Base-by-base conservation (phyloP, 2,888 invertebrate genomes). In the Catotricha subobsoleta region DNA sequence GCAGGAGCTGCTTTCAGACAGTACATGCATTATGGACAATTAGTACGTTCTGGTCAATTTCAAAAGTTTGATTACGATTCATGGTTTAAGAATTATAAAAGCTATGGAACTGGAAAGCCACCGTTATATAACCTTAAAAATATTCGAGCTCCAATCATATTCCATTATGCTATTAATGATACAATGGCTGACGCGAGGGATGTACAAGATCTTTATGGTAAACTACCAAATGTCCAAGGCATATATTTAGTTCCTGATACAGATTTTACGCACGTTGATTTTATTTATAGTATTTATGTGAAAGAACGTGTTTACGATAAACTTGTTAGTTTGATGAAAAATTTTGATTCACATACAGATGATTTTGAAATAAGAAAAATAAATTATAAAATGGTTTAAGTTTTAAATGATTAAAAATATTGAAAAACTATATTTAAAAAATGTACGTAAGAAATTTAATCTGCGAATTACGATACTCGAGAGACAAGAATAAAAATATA, bases 221-320 rank as follows among this genome's bases (percentile, higher is more conserved):
- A 3, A 15, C 16, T 30, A 15, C 30, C 30, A 16, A 30, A 30
- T 15, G 15, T 30, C 16, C 5, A 16, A 8, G 4, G 16, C 6
- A 10, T 67, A 45, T 66, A 71, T 52, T 61, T 67, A 45, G 67
- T 78, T 38, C 67, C 69, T 1, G 62, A 66, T 49, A 58, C 67
- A 23, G 54, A 60, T 41, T 73, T 69, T 50, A 68, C 67, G 46
- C 72, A 73, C 48, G 51, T 71, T 40, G 72, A 73, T 49, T 72
- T 68, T 48, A 48, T 71, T 25, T 71, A 67, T 67, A 71, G 67
- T 8, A 66, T 61, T 30, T 65, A 71, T 48, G n/a, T n/a, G n/a
- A n/a, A n/a, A n/a, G n/a, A n/a, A n/a, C n/a, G n/a, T n/a, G n/a
- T n/a, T n/a, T n/a, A n/a, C n/a, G n/a, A n/a, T n/a, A n/a, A n/a